Percentiles rank a stretch among this genome's conserved stretches.
Conservation (phyloP, 2,888 invertebrate genomes). For the Hypomecis punctinalis region DNA sequence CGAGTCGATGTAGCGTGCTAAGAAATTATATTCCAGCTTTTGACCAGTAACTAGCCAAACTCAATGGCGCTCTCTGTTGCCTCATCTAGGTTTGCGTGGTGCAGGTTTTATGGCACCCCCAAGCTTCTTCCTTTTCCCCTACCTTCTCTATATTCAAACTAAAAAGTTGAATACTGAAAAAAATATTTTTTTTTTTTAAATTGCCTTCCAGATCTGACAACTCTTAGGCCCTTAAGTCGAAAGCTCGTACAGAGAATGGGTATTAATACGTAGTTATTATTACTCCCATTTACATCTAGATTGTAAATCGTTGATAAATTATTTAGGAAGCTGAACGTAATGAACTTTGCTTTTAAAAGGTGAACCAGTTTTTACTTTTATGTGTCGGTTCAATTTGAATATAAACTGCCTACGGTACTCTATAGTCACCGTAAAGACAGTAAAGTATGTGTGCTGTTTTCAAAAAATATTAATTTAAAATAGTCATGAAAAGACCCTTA, state of each 20-base stretch:
- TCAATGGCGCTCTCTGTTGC: too few relatives aligned
- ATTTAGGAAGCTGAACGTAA: conserved; percentile 66
- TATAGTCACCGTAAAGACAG: conserved; percentile 27
- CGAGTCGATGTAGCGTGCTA: too few relatives aligned
- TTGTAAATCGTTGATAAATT: conserved; percentile 57
- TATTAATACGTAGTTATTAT: conserved; percentile 28
- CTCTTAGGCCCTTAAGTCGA: conserved; percentile 8
- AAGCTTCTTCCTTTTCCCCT: too few relatives aligned
- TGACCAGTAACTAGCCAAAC: too few relatives aligned
- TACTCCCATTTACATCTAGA: conserved; percentile 38
- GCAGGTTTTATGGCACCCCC: too few relatives aligned
- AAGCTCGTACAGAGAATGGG: conserved; percentile 21
- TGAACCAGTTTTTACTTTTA: conserved; percentile 71
- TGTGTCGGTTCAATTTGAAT: conserved; percentile 60
- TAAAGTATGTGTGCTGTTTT: conserved; percentile 4
- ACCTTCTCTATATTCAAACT: too few relatives aligned
- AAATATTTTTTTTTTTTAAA: too few relatives aligned
- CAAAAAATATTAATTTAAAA: background rate
- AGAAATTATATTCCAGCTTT: too few relatives aligned
- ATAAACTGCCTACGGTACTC: conserved; percentile 49
- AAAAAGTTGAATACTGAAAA: too few relatives aligned
- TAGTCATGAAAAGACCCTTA: too few relatives aligned
- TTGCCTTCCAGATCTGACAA: too few relatives aligned
- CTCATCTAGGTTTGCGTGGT: too few relatives aligned
- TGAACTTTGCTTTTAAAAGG: conserved; percentile 71